Evolutionary conservation across 2,888 invertebrate genomes (phyloP), one percentile per base, ranked within the genome.

Genomic region (Mythimna loreyi): DNA sequence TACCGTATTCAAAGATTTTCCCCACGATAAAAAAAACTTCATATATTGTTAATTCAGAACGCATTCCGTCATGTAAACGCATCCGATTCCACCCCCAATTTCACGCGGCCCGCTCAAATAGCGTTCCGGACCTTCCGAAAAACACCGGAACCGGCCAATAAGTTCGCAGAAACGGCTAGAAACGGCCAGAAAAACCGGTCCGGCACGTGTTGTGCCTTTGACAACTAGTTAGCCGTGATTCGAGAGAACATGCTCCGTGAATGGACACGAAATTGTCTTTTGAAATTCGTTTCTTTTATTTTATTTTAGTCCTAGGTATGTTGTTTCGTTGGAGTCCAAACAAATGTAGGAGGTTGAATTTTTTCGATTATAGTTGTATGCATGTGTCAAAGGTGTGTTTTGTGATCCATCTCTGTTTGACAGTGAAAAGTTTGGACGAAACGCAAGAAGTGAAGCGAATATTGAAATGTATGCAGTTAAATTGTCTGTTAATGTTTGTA

Each of bases 161-260:
- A 77, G 65, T 69, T 59, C 59, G 50, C 73, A 40, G 50, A 53
- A 80, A 66, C 45, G 70, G 55, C 43, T 67, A 60, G 66, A 63
- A 75, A 71, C 25, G 58, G 65, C 45, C 62, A 69, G 70, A 75
- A 79, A 82, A 79, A 82, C 69, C 68, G 70, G 70, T 25, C 63
- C 55, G 60, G 78, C 71, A 78, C 78, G 81, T 75, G 72, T 64
- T 64, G 71, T 57, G 76, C 84, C 82, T 83, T 82, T 82, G 84
- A 83, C 79, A 83, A 79, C 74, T 84, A 82, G 82, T 83, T 81
- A 81, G 72, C 55, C 50, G 70, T 65, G 82, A 75, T 82, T 79
- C 75, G 75, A 47, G 47, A 13, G 66, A 66, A 72, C 64, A 62
- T 69, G 68, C 33, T 53, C 23, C 30, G 50, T 83, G 84, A 83